Percentiles rank a stretch among this genome's conserved stretches.
These are phyloP conservation scores for Spea multiplicata DNA, from an alignment of 2,113 vertebrate genomes.

Conservation along the genomic window DNA sequence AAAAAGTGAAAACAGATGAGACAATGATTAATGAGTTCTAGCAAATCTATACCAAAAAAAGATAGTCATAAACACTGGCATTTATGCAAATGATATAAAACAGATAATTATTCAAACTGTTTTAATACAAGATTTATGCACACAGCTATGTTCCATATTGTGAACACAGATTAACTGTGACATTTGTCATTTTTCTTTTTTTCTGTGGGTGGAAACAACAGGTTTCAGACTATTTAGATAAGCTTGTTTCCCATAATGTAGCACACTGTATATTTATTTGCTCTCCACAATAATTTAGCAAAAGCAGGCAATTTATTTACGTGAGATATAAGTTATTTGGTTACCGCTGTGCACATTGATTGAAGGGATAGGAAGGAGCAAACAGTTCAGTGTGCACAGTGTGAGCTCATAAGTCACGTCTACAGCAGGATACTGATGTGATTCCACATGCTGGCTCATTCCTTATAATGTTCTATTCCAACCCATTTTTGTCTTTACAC, in stretches of 20 bases:
- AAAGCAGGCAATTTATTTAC: slow-evolving; percentile 28
- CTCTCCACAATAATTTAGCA: slow-evolving; percentile 20
- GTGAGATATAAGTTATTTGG: slow-evolving; percentile 33
- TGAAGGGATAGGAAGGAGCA: slow-evolving; percentile 27
- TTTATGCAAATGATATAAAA: too few relatives aligned
- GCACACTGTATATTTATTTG: slow-evolving; percentile 2
- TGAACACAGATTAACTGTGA: slow-evolving; percentile 15
- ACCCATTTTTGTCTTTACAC: background rate
- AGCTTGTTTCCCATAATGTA: background rate
- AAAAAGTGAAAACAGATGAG: too few relatives aligned
- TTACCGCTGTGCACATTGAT: slow-evolving; percentile 39
- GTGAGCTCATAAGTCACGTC: slow-evolving; percentile 24
- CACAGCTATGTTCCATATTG: slow-evolving; percentile 30
- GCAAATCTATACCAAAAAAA: too few relatives aligned
- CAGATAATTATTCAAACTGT: too few relatives aligned
- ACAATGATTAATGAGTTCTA: too few relatives aligned
- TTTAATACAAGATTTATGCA: slow-evolving; percentile 7
- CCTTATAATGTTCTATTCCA: background rate
- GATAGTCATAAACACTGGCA: too few relatives aligned
- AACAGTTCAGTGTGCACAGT: slow-evolving; percentile 21
- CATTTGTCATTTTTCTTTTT: slow-evolving; percentile 14
- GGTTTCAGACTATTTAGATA: slow-evolving; percentile 10
- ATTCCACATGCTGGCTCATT: slow-evolving; percentile 20
- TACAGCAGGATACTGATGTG: slow-evolving; percentile 23
- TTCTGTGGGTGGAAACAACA: background rate